A percentile compares a stretch with the other conserved stretches of the same genome.
Evolutionary conservation across 2,888 invertebrate species (phyloP).

Genomic region (Argyra leucocephala): DNA sequence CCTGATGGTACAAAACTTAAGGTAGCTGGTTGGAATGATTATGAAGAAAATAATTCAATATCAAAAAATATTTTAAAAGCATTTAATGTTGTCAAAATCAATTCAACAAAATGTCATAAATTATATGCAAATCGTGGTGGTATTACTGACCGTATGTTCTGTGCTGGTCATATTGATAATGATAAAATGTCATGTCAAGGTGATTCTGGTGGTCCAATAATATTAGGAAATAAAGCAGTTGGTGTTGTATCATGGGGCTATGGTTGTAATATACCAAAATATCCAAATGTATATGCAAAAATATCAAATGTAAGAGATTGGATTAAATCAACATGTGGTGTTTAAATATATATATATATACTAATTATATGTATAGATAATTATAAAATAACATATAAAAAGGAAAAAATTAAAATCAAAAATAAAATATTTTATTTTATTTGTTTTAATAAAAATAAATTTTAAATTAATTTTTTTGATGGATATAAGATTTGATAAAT

Average conservation of each 20-base stretch:
- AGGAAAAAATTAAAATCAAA: too few relatives aligned
- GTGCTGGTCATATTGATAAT: constrained; percentile 29
- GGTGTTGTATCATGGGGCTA: constrained; percentile 42
- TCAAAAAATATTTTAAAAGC: constrained; percentile 28
- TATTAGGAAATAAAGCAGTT: constrained; percentile 27
- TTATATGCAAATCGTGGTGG: constrained; percentile 28
- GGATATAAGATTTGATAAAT: too few relatives aligned
- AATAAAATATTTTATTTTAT: too few relatives aligned
- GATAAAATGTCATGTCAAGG: constrained; percentile 39
- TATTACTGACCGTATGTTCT: constrained; percentile 36
- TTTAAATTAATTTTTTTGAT: too few relatives aligned
- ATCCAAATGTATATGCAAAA: constrained; percentile 38
- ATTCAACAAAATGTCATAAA: constrained; percentile 28
- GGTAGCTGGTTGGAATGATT: constrained; percentile 39
- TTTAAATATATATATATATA: constrained; percentile 26
- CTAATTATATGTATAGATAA: too few relatives aligned
- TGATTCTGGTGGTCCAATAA: constrained; percentile 42
- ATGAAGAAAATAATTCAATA: constrained; percentile 28
- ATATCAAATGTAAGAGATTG: constrained; percentile 29
- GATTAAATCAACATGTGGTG: constrained; percentile 22
- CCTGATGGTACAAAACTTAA: constrained; percentile 30
- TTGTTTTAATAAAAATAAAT: too few relatives aligned
- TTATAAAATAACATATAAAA: too few relatives aligned
- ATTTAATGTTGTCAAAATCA: constrained; percentile 32
- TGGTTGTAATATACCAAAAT: constrained; percentile 32